Evolutionary conservation across 2,888 invertebrate species (phyloP).

Genomic region (Pasiphila rectangulata): DNA sequence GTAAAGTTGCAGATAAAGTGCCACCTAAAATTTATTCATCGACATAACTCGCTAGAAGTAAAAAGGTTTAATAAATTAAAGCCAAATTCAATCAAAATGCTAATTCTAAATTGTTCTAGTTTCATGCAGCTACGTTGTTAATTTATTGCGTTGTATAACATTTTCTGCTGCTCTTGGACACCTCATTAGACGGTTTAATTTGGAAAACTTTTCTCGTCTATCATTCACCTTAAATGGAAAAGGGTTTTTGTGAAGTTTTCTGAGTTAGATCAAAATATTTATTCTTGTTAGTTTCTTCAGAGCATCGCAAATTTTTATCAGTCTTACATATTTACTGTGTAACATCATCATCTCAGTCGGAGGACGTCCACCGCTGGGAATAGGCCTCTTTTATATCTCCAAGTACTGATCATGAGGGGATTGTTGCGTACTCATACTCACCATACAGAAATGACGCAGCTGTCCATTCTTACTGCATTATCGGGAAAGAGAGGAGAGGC

Average conservation of each 20-base stretch:
- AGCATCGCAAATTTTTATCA: too few species aligned
- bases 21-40: conserved; percentile 7
- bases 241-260: neutral
- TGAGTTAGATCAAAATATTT: neutral
- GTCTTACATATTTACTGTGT: too few species aligned
- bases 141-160: conserved; percentile 16
- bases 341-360: too few species aligned
- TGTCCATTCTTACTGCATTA: too few species aligned
- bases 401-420: too few species aligned
- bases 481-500: too few species aligned
- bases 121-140: conserved; percentile 10
- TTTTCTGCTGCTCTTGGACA: conserved; percentile 9
- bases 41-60: conserved; percentile 7
- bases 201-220: neutral
- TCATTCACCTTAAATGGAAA: too few species aligned
- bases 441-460: too few species aligned
- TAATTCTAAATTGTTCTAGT: conserved; percentile 18
- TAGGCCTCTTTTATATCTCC: too few species aligned
- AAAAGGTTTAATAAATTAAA: conserved; percentile 27
- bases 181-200: neutral
- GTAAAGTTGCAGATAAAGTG: conserved; percentile 4
- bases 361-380: too few species aligned
- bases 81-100: conserved; percentile 31
- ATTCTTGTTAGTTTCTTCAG: too few species aligned
- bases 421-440: too few species aligned